Evolutionary conservation across 2,888 invertebrate species (phyloP), one percentile per base, ranked within the genome.

Genomic region (Aphrophora alni): DNA sequence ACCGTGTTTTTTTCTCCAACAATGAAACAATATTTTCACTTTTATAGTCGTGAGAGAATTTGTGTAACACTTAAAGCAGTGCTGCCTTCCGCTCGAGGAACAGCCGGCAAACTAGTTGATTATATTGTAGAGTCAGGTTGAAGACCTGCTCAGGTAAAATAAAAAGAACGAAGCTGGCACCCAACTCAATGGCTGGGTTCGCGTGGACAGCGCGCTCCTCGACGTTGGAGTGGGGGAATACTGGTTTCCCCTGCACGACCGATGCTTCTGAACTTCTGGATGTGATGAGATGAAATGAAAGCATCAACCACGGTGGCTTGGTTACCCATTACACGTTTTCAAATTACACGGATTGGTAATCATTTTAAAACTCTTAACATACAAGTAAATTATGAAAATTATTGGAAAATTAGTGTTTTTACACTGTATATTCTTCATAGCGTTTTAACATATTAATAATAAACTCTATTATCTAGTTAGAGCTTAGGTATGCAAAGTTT

Each of bases 81-180:
- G 59, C 59, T 21, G 59, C 12, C 59, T n/a, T 59, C 59, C 59
- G 21, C 21, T 5, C 2, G 12, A 12, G 21, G 59, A 1, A n/a
- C 59, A 21, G 2, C 21, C 59, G 21, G 21, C 59, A 3, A 59
- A 59, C 59, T 59, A 59, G 17, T 59, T 59, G 59, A 59, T 59
- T 59, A 59, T 59, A 59, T 59, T 59, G 59, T 59, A n/a, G 59
- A 21, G 59, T 21, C 59, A 21, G 59, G 59, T 59, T 59, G 59
- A 59, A 59, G 59, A 59, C 59, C 59, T 59, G 59, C 59, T 59
- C 44, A 5, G 59, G 59, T 59, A 59, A n/a, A 59, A 59, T 59
- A 59, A 59, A 12, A 44, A 44, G 17, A 59, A 21, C 2, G 59
- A 59, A 59, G 59, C 59, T 59, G 21, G 59, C 4, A 4, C 5